Percentiles rank a stretch among this genome's conserved stretches.
phyloP scores from a whole-genome alignment of 53 echinoderm and acorn worm species.

The Zoroaster sp. region DNA sequence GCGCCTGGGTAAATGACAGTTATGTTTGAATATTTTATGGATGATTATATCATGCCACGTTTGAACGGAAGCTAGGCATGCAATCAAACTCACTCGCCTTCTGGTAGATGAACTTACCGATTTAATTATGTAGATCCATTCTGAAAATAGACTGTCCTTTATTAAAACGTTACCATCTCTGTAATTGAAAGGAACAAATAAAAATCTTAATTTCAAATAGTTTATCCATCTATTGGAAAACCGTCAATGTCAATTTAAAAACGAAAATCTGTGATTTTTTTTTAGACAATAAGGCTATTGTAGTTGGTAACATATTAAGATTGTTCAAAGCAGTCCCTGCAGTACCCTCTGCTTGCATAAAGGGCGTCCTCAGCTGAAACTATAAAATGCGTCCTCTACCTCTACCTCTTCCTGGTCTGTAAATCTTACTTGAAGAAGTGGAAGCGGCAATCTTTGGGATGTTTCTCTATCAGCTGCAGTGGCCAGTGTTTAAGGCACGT shows the following conservation, averaged over 20 bases:
- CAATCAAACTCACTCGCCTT: too few species aligned
- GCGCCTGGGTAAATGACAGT: too few species aligned
- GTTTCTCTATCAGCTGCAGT: conserved; percentile 60
- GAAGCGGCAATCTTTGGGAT: conserved; percentile 84
- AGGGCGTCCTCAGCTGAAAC: not conserved
- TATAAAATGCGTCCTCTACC: not conserved
- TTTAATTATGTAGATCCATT: conserved; percentile 92
- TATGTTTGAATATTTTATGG: too few species aligned
- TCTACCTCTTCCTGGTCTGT: not conserved
- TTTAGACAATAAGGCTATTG: too few species aligned
- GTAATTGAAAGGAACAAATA: not conserved
- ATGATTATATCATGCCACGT: too few species aligned
- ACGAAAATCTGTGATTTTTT: too few species aligned
- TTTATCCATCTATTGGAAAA: not conserved
- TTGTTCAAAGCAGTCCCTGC: too few species aligned
- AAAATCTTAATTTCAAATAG: not conserved
- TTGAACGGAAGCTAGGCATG: too few species aligned
- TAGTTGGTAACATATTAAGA: too few species aligned
- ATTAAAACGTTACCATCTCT: conserved; percentile 80
- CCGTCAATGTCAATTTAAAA: too few species aligned
- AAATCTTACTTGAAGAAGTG: conserved; percentile 86
- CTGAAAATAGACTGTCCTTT: conserved; percentile 79
- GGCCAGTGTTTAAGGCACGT: conserved; percentile 81
- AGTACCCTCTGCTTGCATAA: too few species aligned
- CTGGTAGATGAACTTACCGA: too few species aligned